A percentile compares a stretch with the other conserved stretches of the same genome.
These are phyloP conservation scores for Phaethornis superciliosus DNA, from an alignment of 2,113 vertebrate species.

Conservation along the genomic window DNA sequence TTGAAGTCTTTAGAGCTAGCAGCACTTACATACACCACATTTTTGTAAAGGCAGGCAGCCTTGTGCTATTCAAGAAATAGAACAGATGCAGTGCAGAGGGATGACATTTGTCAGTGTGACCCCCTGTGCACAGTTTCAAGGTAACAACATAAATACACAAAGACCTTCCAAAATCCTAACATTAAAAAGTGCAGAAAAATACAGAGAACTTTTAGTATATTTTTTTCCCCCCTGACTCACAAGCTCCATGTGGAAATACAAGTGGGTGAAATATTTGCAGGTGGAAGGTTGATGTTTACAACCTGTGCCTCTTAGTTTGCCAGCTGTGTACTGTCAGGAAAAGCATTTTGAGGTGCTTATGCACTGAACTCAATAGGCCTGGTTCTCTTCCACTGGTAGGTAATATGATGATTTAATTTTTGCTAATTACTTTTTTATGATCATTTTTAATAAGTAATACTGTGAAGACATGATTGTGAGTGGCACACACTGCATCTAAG, in stretches of 20 bases:
- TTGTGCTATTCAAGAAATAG: neutral
- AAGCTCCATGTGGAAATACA: neutral
- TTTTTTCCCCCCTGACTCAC: neutral
- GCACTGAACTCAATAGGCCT: neutral
- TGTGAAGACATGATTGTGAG: conserved; percentile 9
- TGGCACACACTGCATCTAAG: conserved; percentile 23
- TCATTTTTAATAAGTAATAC: conserved; percentile 55
- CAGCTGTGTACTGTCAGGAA: neutral
- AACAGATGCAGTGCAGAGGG: neutral
- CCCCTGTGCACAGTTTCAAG: neutral
- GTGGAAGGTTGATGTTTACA: neutral
- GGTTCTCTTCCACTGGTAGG: neutral
- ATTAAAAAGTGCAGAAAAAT: neutral
- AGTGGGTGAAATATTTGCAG: neutral
- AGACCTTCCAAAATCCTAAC: neutral
- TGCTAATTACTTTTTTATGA: conserved; percentile 57
- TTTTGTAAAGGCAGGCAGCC: neutral
- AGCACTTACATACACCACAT: neutral
- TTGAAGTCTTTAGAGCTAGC: neutral
- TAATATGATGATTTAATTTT: neutral
- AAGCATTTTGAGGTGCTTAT: neutral
- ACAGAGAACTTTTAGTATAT: neutral
- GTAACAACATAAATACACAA: neutral
- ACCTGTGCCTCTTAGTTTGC: neutral
- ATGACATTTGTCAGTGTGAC: neutral